Evolutionary conservation across 2,888 invertebrate genomes (phyloP).

Genomic region (Temnothorax rugatulus): DNA sequence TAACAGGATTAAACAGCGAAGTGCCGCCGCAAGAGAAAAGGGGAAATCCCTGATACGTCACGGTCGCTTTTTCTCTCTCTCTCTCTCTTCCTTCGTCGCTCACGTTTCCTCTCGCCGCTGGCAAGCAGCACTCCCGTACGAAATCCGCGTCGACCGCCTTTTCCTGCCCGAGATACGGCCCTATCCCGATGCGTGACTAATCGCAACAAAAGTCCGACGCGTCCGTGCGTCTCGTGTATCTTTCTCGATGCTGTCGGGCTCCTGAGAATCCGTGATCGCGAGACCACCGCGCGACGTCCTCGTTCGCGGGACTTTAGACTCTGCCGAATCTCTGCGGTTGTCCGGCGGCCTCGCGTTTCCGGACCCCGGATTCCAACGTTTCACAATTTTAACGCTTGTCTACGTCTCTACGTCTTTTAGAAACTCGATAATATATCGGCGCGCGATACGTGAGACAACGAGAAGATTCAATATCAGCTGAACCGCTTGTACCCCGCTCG

Average conservation of each 20-base stretch:
- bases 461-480: conserved; percentile 3
- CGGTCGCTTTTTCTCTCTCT: conserved; percentile 3
- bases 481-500: background rate
- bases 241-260: conserved; percentile 30
- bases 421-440: background rate
- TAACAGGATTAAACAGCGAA: conserved; percentile 14
- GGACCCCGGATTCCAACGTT: background rate
- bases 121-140: conserved; percentile 68
- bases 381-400: background rate
- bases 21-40: conserved; percentile 19
- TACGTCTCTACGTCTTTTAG: background rate
- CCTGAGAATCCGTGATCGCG: conserved; percentile 6
- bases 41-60: conserved; percentile 75
- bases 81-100: conserved; percentile 3
- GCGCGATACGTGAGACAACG: background rate
- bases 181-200: conserved; percentile 70
- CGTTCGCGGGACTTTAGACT: background rate
- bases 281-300: background rate
- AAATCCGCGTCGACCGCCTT: conserved; percentile 72
- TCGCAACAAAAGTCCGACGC: conserved; percentile 61
- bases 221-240: conserved; percentile 52
- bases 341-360: background rate
- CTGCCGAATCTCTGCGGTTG: background rate
- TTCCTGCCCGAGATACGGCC: conserved; percentile 62
- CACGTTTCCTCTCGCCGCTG: conserved; percentile 58